phyloP scores from a whole-genome alignment of 2,888 invertebrate species.

The Vannuccia rotundouncinata region DNA sequence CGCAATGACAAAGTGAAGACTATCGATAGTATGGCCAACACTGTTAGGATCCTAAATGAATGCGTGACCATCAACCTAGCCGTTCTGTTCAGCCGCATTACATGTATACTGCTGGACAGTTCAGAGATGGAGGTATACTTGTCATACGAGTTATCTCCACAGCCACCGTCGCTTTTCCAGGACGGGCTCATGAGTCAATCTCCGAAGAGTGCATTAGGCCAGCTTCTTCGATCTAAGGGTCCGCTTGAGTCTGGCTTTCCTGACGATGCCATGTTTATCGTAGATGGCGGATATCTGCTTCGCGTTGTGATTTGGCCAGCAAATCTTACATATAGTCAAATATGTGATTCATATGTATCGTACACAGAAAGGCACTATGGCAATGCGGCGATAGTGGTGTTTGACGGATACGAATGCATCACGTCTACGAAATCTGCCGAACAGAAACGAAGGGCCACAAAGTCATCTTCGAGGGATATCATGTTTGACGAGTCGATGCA shows the following conservation, averaged over 20 bases:
- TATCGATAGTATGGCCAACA: not conserved
- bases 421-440: slow-evolving; percentile 42
- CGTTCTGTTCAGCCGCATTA: slow-evolving; percentile 33
- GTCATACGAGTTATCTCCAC: slow-evolving; percentile 39
- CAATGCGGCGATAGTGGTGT: slow-evolving; percentile 42
- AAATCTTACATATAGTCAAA: slow-evolving; percentile 42
- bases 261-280: slow-evolving; percentile 38
- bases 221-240: not conserved
- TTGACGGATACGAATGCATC: slow-evolving; percentile 42
- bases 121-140: slow-evolving; percentile 33
- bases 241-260: slow-evolving; percentile 6
- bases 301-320: slow-evolving; percentile 43
- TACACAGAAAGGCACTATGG: slow-evolving; percentile 43
- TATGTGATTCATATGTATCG: slow-evolving; percentile 42
- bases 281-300: slow-evolving; percentile 45
- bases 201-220: slow-evolving; percentile 35
- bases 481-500: slow-evolving; percentile 41
- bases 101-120: slow-evolving; percentile 38
- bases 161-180: slow-evolving; percentile 38
- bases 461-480: slow-evolving; percentile 41
- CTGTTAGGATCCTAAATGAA: slow-evolving; percentile 18
- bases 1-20: slow-evolving; percentile 27
- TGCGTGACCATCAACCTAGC: slow-evolving; percentile 6
- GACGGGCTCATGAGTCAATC: slow-evolving; percentile 38
- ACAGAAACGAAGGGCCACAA: slow-evolving; percentile 41